Conservation (phyloP, 2,797 vertebrate genomes). For the Ataeniobius toweri region DNA sequence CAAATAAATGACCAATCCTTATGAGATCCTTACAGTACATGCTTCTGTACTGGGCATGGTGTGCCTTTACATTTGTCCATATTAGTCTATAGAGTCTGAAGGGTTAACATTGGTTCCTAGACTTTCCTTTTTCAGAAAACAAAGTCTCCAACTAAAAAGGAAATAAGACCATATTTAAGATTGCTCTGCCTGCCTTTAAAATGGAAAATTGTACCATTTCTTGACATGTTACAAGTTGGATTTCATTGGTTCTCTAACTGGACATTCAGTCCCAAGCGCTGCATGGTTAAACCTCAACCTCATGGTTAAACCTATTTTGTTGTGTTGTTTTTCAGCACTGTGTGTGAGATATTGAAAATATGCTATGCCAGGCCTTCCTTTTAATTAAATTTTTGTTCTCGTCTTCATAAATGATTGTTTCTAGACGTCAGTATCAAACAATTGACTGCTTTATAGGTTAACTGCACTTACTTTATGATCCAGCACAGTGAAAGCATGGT, state of each 20-base stretch:
- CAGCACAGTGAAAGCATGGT: too few relatives aligned
- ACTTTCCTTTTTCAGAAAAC: not conserved
- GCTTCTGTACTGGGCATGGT: not conserved
- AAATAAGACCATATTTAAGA: not conserved
- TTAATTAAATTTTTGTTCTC: not conserved
- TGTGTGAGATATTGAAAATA: not conserved
- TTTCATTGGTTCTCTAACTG: not conserved
- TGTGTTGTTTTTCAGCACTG: constrained; percentile 1
- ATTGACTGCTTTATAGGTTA: not conserved
- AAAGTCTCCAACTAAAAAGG: not conserved
- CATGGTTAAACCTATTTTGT: not conserved
- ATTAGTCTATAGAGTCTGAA: not conserved
- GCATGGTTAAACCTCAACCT: not conserved
- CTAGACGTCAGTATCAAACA: not conserved
- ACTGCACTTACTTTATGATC: not conserved
- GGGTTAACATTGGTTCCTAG: not conserved
- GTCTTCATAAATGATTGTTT: constrained; percentile 19
- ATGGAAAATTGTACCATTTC: not conserved
- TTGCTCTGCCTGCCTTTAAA: not conserved
- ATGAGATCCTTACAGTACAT: not conserved
- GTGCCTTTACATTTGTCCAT: not conserved
- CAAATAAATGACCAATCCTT: not conserved
- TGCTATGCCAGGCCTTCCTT: constrained; percentile 1
- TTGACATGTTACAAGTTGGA: not conserved
- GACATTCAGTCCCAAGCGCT: not conserved